Base-by-base conservation (phyloP, 2,797 vertebrate genomes). In the Vultur gryphus region DNA sequence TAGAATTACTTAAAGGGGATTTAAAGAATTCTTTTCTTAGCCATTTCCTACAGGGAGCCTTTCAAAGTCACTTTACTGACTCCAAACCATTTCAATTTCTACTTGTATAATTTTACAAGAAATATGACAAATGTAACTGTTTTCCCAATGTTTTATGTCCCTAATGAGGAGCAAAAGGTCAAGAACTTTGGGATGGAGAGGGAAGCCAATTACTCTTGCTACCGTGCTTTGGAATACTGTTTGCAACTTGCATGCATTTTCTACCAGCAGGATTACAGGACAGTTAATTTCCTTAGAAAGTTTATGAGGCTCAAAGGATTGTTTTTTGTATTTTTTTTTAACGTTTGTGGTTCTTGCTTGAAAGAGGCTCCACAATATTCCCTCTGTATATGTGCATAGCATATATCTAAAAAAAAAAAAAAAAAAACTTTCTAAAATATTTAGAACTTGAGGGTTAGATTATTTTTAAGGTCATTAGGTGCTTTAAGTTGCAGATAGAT, bases 121-220 rank as follows among this genome's bases (percentile, higher is more conserved):
- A 96, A 95, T 94, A 95, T 93, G 94, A 96, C 90, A 95, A 96
- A 95, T 67, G 75, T 78, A 95, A 89, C 78, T 71, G 59, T 92
- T 97, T 95, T 72, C 57, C 39, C 35, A 52, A 85, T 90, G 92
- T 85, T 97, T 97, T 94, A 95, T 94, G 77, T 92, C 62, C 44
- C 95, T 97, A 97, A 96, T 91, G 90, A 95, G 95, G 97, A 95
- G 51, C 94, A 97, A 94, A 93, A 97, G 90, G 90, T 96, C 94
- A 95, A 90, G 91, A 89, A 95, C 90, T 94, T 94, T 62, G 41
- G 64, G 66, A 70, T 64, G 44, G 64, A 90, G n/a, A 9, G 51
- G 29, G 21, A 93, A 86, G 49, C 83, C 83, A 97, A 95, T 95
- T 97, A 95, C 44, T 89, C 33, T 92, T 95, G 80, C 88, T 95